Evolutionary conservation across 2,888 invertebrate species (phyloP).

Genomic region (Microctonus hyperodae): DNA sequence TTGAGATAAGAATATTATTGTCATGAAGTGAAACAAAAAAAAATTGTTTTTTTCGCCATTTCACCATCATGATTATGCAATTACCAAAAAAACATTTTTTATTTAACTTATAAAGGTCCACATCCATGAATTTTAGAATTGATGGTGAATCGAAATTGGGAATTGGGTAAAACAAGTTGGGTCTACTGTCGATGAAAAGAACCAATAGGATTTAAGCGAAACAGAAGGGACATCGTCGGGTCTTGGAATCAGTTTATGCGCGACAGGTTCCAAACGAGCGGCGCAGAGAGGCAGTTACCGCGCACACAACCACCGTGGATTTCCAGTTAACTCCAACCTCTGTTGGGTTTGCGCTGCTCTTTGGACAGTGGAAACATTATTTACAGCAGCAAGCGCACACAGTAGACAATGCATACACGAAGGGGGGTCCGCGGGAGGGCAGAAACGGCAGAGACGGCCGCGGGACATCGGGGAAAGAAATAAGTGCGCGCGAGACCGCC

Average conservation of each 20-base stretch:
- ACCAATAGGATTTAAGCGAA: slow-evolving; percentile 49
- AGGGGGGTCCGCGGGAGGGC: neutral
- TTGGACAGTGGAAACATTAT: slow-evolving; percentile 55
- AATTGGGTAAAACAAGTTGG: slow-evolving; percentile 30
- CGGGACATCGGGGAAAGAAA: slow-evolving; percentile 23
- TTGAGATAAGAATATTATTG: too few species aligned
- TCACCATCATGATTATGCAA: too few species aligned
- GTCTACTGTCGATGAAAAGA: slow-evolving; percentile 13
- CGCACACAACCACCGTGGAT: slow-evolving; percentile 4
- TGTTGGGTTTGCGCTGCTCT: slow-evolving; percentile 20
- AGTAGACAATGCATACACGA: slow-evolving; percentile 56
- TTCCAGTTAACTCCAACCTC: slow-evolving; percentile 24
- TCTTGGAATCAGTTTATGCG: slow-evolving; percentile 57
- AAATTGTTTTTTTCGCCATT: too few species aligned
- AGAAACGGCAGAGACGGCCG: slow-evolving; percentile 17
- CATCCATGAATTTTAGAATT: too few species aligned
- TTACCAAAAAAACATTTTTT: too few species aligned
- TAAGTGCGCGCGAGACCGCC: slow-evolving; percentile 40
- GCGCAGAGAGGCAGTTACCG: neutral
- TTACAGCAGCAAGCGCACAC: slow-evolving; percentile 53
- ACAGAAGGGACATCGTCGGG: slow-evolving; percentile 49
- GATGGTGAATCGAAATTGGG: neutral
- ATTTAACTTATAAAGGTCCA: too few species aligned
- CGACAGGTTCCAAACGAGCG: slow-evolving; percentile 54
- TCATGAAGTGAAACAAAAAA: too few species aligned